Base-by-base conservation (phyloP, 2,888 invertebrate genomes). In the Hemaris fuciformis region DNA sequence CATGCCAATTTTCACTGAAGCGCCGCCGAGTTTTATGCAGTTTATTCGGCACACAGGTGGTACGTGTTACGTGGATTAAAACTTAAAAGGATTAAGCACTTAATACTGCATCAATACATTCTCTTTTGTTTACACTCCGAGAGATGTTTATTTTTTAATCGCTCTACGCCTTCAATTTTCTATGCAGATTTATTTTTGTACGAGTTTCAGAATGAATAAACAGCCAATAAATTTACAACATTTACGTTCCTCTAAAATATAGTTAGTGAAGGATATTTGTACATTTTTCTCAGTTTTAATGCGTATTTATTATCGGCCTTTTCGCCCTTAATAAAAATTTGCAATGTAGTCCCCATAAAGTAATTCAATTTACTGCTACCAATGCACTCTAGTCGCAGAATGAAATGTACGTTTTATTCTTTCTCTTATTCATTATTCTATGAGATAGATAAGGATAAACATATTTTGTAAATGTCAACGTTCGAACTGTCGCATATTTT, bases 321-420 rank as follows among this genome's bases (percentile, higher is more conserved):
- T 76, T 73, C 70, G 67, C 71, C 76, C 76, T 77, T 73, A 74
- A 76, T 81, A 83, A 82, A 83, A 76, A 78, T 79, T 71, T 79
- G 80, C 75, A 80, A 73, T 76, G 73, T 76, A 69, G 67, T 71
- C 69, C 71, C 73, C 76, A 71, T 84, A 85, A 85, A 82, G 69
- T 80, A 74, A 76, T 76, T 75, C 70, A 81, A 70, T 86, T 87
- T 87, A 86, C 80, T 86, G 84, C 81, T 79, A 75, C 73, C 72
- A 81, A 82, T 83, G 81, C 81, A 77, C 75, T 83, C 84, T 77
- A 69, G 73, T 66, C 72, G 75, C 78, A 77, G 77, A 73, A 75
- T 65, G 62, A 68, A 65, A 71, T 70, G 75, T 68, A 71, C 69
- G 65, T 68, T 75, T 72, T 71, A 69, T 73, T 79, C 70, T 67